Base-by-base conservation (phyloP, 92 coral and sea anemone genomes). In the Epizoanthus stellaris region DNA sequence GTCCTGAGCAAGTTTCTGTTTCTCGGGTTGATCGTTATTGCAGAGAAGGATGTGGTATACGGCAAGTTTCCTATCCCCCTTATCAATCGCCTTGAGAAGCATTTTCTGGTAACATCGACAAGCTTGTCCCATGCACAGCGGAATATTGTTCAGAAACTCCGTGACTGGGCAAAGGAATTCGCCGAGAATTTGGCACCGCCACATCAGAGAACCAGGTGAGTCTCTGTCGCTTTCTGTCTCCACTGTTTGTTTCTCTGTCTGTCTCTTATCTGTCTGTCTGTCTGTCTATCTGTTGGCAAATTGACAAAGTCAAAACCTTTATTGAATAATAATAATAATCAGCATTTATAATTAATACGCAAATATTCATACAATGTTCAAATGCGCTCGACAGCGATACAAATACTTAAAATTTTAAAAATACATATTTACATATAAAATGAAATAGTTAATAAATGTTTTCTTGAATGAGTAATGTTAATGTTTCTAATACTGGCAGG, bases 1-100 rank as follows among this genome's bases (percentile, higher is more conserved):
- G 47, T 42, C 71, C 58, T 16, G 4, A 70, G 2, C 4, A 5
- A 42, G 39, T 73, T 40, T 23, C 68, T 62, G 5, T 82, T n/a
- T 43, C 36, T 30, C 75, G 92, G 98, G 75, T 68, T 94, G 83
- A 90, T 94, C 75, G 98, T 94, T 10, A 86, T 94, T 58, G 98
- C 98, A 20, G 98, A 95, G 86, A 95, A 86, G 80, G 89, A 84
- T 13, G 93, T 89, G 39, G 98, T 95, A 16, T 94, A 94, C 81
- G 86, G 86, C 40, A 85, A 88, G 61, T 93, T 93, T 77, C 97
- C 95, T 6, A 91, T 93, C 25, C 96, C 96, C 14, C 82, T 93
- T 53, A 93, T 93, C 36, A 93, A 93, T 73, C 94, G 45, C 25
- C 25, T 23, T 23, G 25, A 23, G 25, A 23, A 23, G 25, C 25